Evolutionary conservation across 2,113 vertebrate species (phyloP), one percentile per base, ranked within the genome.

Genomic region (Abramis brama): DNA sequence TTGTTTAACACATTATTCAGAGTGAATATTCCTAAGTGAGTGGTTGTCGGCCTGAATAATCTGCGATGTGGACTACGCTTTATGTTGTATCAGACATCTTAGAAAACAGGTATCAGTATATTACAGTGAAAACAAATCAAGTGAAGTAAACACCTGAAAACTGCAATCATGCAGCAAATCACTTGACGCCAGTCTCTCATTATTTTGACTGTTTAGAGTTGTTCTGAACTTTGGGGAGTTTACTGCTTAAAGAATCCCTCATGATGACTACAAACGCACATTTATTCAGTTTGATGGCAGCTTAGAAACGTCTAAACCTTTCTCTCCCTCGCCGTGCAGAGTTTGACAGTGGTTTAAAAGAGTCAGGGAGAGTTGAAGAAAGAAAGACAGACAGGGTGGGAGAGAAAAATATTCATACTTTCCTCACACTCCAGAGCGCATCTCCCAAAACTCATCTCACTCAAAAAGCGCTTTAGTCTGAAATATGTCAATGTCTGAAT

Each of bases 391-490:
- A 59, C 19, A 27, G 57, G 75, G 10, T 30, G 30, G 39, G 75
- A 25, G 13, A 85, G 7, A 50, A 79, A 15, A 71, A 80, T 59
- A 57, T 73, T 73, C 81, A 55, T 83, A 57, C 23, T 73, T 73
- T 73, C 81, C 47, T 57, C 30, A 83, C 47, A 73, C 81, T 83
- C 81, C 66, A 73, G 11, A 39, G 66, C 6, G 50, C 23, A 82
- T 82, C 33, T 83, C 84, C 62, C 76, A 30, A 75, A 85, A 86
- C 88, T 84, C 86, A 88, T 91, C 85, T 90, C 89, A 83, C 79
- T 86, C 73, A 83, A 85, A 90, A 87, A 81, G 88, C 80, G 90
- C 86, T 71, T 90, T 88, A 79, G 88, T 89, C 85, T 87, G 64
- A 79, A 70, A 83, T 83, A 83, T 83, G 81, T 83, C 81, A 85